phyloP scores from a whole-genome alignment of 1,140 invertebrate genomes.

The Homalodisca vitripennis region DNA sequence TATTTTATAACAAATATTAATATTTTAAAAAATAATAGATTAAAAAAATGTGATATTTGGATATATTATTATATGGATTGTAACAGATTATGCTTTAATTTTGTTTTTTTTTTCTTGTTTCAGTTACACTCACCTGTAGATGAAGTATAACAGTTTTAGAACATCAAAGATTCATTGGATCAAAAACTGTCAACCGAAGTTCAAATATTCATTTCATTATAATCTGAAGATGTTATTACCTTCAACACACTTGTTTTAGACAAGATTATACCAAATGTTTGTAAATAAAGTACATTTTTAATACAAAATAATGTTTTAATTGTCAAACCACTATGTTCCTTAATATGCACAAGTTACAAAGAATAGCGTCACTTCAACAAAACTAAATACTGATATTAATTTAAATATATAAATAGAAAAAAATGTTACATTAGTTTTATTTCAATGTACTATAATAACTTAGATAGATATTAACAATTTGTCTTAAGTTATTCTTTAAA shows the following conservation, averaged over 20 bases:
- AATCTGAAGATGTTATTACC: not conserved
- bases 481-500: too few species aligned
- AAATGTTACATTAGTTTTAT: too few species aligned
- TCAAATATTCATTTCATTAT: not conserved
- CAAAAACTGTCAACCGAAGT: not conserved
- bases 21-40: not conserved
- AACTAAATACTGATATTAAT: too few species aligned
- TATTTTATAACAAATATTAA: not conserved
- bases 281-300: not conserved
- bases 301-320: not conserved
- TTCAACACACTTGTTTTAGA: not conserved
- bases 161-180: not conserved
- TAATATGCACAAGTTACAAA: too few species aligned
- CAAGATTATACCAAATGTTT: not conserved
- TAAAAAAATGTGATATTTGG: not conserved
- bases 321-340: not conserved
- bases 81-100: too few species aligned
- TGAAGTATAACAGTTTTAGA: not conserved
- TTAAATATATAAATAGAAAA: too few species aligned
- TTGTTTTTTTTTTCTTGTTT: not conserved
- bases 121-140: not conserved
- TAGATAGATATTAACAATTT: too few species aligned
- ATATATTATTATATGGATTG: not conserved
- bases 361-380: too few species aligned
- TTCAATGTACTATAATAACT: too few species aligned